Conservation (phyloP, 2,888 invertebrate genomes). For the Vanessa cardui region DNA sequence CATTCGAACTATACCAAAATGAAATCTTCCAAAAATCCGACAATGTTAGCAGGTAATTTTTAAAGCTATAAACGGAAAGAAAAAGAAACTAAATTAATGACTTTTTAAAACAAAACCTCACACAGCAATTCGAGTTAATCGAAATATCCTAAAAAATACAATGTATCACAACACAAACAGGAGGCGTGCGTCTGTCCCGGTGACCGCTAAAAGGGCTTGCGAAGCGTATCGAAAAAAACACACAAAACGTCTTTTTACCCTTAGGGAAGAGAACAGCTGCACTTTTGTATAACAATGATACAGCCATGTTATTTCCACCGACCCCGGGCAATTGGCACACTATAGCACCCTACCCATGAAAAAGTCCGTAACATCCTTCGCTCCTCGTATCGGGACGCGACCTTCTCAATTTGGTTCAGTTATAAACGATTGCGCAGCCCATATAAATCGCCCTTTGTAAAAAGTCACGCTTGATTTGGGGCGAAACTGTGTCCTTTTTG, state of each 20-base stretch:
- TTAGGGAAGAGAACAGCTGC: slow-evolving; percentile 79
- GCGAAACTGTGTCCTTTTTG: slow-evolving; percentile 80
- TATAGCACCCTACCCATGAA: slow-evolving; percentile 55
- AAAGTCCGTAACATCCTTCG: slow-evolving; percentile 38
- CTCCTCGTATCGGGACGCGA: slow-evolving; percentile 18
- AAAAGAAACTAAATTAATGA: neutral
- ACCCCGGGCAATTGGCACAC: slow-evolving; percentile 74
- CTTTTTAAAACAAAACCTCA: slow-evolving; percentile 11
- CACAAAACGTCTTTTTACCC: slow-evolving; percentile 79
- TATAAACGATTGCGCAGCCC: slow-evolving; percentile 64
- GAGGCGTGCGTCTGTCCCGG: slow-evolving; percentile 62
- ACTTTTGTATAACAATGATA: slow-evolving; percentile 80
- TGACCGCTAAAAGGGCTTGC: slow-evolving; percentile 75
- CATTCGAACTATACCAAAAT: too few species aligned
- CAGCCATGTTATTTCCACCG: slow-evolving; percentile 74
- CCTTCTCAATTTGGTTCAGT: slow-evolving; percentile 52
- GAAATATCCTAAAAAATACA: slow-evolving; percentile 31
- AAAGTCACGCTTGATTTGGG: slow-evolving; percentile 80
- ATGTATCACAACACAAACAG: slow-evolving; percentile 48
- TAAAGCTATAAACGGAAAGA: neutral
- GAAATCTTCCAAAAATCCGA: too few species aligned
- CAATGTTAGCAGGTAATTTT: neutral
- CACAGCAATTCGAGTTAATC: slow-evolving; percentile 24
- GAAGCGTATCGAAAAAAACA: slow-evolving; percentile 60
- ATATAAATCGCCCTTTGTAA: slow-evolving; percentile 71